These are phyloP conservation scores for Helleia helle DNA, from an alignment of 2,888 invertebrate species.

Conservation along the genomic window DNA sequence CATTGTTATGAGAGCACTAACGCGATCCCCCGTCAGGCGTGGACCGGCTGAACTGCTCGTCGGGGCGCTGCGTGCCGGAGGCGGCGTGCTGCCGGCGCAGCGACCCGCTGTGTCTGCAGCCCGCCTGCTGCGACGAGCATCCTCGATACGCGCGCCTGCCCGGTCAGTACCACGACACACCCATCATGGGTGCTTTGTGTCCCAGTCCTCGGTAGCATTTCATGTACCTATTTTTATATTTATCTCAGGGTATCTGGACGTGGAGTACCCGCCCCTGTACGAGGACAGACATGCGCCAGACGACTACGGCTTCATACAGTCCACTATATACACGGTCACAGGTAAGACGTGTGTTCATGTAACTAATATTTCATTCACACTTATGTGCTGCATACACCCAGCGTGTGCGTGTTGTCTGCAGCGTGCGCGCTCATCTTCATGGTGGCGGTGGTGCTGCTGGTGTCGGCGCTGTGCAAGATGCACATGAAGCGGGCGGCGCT, in stretches of 20 bases:
- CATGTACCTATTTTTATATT: neutral
- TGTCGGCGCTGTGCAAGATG: slow-evolving; percentile 66
- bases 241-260: slow-evolving; percentile 27
- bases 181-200: too few species aligned
- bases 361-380: too few species aligned
- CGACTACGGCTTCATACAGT: slow-evolving; percentile 63
- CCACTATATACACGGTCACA: slow-evolving; percentile 64
- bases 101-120: slow-evolving; percentile 43
- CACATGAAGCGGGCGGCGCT: slow-evolving; percentile 62
- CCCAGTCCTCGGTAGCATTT: neutral
- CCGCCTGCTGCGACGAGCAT: slow-evolving; percentile 54
- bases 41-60: slow-evolving; percentile 65
- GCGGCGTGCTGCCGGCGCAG: slow-evolving; percentile 64
- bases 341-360: too few species aligned
- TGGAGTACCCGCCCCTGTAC: slow-evolving; percentile 43
- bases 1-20: neutral
- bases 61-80: slow-evolving; percentile 69
- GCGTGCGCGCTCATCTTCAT: slow-evolving; percentile 66
- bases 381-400: too few species aligned
- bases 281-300: slow-evolving; percentile 55
- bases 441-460: slow-evolving; percentile 62
- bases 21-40: slow-evolving; percentile 30
- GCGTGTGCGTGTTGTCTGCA: slow-evolving; percentile 19
- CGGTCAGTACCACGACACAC: slow-evolving; percentile 21
- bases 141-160: slow-evolving; percentile 27